Conservation (phyloP, 2,113 vertebrate genomes). For the Crotalus tigris region DNA sequence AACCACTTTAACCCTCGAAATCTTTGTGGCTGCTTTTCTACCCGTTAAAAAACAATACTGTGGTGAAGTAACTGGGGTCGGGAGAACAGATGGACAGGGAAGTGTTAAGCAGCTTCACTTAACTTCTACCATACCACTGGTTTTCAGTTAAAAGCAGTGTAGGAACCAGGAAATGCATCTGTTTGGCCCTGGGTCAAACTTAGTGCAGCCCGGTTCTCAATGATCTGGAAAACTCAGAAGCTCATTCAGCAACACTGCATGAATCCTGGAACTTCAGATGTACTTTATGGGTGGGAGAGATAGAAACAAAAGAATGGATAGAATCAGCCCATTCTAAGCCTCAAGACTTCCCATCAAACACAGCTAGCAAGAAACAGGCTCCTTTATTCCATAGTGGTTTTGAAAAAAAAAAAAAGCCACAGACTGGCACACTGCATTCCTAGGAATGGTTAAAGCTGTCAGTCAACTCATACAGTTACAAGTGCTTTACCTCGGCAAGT, state of each 20-base stretch:
- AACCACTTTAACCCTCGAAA: not conserved
- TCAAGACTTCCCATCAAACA: not conserved
- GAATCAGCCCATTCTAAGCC: not conserved
- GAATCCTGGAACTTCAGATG: not conserved
- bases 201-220: not conserved
- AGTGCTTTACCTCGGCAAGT: slow-evolving; percentile 80
- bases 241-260: not conserved
- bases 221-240: not conserved
- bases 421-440: not conserved
- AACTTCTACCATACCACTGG: not conserved
- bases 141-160: not conserved
- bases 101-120: not conserved
- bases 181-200: not conserved
- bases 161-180: no score
- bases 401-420: not conserved
- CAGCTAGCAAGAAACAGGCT: not conserved
- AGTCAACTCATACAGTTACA: not conserved
- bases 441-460: not conserved
- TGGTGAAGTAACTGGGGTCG: not conserved
- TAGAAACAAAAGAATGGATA: not conserved
- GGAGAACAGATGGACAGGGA: not conserved
- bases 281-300: not conserved
- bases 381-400: not conserved
- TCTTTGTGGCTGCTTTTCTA: not conserved
- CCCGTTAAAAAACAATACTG: not conserved